Evolutionary conservation across 2,888 invertebrate species (phyloP).

Genomic region (Flabesymbios commensalis): DNA sequence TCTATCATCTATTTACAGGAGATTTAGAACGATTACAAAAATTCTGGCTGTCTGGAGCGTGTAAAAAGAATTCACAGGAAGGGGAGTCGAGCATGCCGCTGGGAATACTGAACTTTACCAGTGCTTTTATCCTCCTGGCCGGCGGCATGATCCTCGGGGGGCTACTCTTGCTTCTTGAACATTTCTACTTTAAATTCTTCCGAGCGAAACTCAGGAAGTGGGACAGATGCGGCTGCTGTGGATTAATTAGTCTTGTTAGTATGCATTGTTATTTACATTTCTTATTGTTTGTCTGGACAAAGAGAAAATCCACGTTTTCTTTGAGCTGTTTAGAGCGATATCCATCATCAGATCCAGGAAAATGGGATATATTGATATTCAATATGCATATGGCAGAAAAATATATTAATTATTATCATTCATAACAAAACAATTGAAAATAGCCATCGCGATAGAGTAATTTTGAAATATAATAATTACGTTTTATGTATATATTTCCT

Average conservation of each 20-base stretch:
- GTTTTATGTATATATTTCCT: too few relatives aligned
- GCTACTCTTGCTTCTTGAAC: slow-evolving; percentile 83
- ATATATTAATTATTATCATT: too few relatives aligned
- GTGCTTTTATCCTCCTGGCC: slow-evolving; percentile 93
- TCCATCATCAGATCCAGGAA: background rate
- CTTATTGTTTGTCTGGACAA: background rate
- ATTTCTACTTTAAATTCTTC: slow-evolving; percentile 88
- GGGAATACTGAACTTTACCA: slow-evolving; percentile 82
- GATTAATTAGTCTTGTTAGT: slow-evolving; percentile 87
- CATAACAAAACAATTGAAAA: too few relatives aligned
- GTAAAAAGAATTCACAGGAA: slow-evolving; percentile 83
- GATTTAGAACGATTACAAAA: slow-evolving; percentile 88
- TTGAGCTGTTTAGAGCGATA: too few relatives aligned
- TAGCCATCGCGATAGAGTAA: too few relatives aligned
- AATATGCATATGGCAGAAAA: too few relatives aligned
- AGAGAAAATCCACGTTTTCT: too few relatives aligned
- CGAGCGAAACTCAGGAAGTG: slow-evolving; percentile 52
- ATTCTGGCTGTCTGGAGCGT: slow-evolving; percentile 96
- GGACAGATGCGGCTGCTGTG: slow-evolving; percentile 89
- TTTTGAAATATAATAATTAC: too few relatives aligned
- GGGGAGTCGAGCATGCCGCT: slow-evolving; percentile 70
- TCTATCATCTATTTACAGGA: slow-evolving; percentile 65
- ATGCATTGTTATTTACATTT: background rate
- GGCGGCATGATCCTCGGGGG: slow-evolving; percentile 91
- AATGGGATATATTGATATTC: too few relatives aligned